Base-by-base conservation (phyloP, 2,888 invertebrate genomes). In the Aporophyla lueneburgensis region DNA sequence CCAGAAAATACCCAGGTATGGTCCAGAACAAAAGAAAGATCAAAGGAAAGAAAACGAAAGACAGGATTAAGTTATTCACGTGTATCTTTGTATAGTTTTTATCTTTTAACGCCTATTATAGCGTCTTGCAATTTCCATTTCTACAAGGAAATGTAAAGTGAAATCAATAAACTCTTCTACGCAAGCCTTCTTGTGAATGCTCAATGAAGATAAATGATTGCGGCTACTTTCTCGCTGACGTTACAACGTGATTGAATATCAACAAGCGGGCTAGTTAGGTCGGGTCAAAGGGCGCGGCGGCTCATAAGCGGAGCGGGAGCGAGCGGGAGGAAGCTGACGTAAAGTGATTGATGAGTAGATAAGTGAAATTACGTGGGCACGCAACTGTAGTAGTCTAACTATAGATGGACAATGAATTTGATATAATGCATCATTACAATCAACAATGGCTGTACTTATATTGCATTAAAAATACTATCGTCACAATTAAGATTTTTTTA, bases 251-350 rank as follows among this genome's bases (percentile, higher is more conserved):
- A 84, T 70, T 80, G 80, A 84, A 84, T 66, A 80, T 63, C 79
- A 78, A 80, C 79, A 80, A 80, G 70, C 63, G 5, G 9, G 80
- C 80, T 70, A 84, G 84, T 84, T 84, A 84, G 80, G 27, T 7
- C 53, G 46, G 80, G 79, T 78, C 80, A 80, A 21, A 84, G 84
- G 84, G 70, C 80, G 58, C 54, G n/a, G 5, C 5, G 21, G 66
- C 19, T 27, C 54, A 27, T 51, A 53, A 62, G 78, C 53, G 65
- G 43, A 43, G 49, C 78, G 51, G 78, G n/a, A 51, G 62, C 58
- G 49, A 51, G 9, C 33, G 19, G 33, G 19, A n/a, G 46, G 67
- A n/a, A 69, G 46, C 59, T 43, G 1, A 12, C 21, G 14, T 53
- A 16, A 43, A 16, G 53, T 83, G 69, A 83, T 83, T 79, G 46